Evolutionary conservation across 2,888 invertebrate species (phyloP).

Genomic region (Orthosia cruda): DNA sequence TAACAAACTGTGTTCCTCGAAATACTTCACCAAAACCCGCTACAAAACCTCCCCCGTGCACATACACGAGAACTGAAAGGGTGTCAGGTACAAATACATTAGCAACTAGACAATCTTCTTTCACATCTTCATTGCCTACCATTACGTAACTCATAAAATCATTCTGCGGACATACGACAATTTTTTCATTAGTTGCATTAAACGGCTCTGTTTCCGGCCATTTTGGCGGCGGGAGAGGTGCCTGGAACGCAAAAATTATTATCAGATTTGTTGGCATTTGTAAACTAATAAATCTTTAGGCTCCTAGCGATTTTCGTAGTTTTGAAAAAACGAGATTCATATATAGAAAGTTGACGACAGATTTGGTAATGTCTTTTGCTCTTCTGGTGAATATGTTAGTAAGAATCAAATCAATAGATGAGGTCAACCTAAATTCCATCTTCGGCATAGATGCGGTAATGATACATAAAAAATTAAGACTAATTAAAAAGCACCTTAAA

Average conservation of each 20-base stretch:
- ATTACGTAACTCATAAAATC: accelerated
- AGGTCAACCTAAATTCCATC: too few species aligned
- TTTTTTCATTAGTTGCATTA: constrained; percentile 72
- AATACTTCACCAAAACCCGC: constrained; percentile 47
- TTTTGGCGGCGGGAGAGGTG: constrained; percentile 42
- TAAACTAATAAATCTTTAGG: too few species aligned
- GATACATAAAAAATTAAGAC: neutral
- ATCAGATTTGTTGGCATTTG: neutral
- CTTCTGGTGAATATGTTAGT: too few species aligned
- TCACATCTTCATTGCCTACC: constrained; percentile 35
- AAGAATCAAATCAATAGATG: too few species aligned
- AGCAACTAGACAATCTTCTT: constrained; percentile 83
- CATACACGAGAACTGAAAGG: constrained; percentile 72
- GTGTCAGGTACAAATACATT: constrained; percentile 83
- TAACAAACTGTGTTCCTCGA: constrained; percentile 29
- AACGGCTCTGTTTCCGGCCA: constrained; percentile 68
- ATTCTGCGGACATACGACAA: constrained; percentile 73
- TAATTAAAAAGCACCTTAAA: constrained; percentile 71
- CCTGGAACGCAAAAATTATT: constrained; percentile 50
- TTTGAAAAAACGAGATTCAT: too few species aligned
- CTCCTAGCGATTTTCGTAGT: too few species aligned
- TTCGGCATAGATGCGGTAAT: too few species aligned
- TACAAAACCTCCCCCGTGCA: constrained; percentile 77
- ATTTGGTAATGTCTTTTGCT: too few species aligned
- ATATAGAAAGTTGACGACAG: too few species aligned